Conservation (phyloP, 2,797 vertebrate genomes). For the Sebastes glaucus region DNA sequence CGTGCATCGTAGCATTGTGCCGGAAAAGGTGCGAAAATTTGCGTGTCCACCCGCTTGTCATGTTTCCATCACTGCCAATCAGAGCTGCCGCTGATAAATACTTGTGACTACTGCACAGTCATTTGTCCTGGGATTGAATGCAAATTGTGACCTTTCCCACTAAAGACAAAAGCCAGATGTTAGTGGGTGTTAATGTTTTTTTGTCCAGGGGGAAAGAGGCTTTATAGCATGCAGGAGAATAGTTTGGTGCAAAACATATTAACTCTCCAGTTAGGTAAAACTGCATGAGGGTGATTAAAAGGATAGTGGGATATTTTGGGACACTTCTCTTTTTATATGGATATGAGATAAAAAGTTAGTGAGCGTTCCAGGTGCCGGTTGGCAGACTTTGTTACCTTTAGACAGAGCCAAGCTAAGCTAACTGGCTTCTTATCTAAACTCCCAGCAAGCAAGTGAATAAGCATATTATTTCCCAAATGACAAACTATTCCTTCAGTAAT, state of each 20-base stretch:
- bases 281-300: background rate
- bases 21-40: no score
- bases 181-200: background rate
- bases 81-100: accelerated
- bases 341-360: background rate
- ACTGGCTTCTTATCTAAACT: background rate
- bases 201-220: background rate
- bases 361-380: background rate
- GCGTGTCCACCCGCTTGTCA: background rate
- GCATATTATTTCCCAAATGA: background rate
- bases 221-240: background rate
- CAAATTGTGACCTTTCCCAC: background rate
- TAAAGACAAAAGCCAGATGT: background rate
- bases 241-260: background rate
- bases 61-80: background rate
- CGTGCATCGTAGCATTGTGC: no score
- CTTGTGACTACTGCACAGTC: background rate
- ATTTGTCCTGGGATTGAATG: accelerated
- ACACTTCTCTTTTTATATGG: background rate
- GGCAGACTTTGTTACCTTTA: background rate
- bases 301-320: background rate
- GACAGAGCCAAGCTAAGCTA: background rate
- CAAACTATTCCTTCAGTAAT: background rate
- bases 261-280: background rate
- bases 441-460: background rate